Conservation (phyloP, 2,113 vertebrate species). For the Oreotragus oreotragus region DNA sequence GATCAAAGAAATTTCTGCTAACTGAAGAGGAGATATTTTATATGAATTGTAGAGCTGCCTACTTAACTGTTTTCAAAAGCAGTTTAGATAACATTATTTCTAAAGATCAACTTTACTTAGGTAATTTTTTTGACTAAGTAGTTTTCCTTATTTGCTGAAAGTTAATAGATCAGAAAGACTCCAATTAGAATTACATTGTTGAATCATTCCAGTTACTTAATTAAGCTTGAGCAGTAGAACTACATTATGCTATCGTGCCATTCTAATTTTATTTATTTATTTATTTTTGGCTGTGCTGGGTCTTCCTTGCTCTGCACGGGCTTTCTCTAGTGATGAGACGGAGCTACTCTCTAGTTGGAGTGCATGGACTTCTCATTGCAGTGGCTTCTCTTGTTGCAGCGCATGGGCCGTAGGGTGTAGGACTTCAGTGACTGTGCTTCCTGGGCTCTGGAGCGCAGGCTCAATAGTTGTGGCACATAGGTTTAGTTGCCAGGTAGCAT, state of each 20-base stretch:
- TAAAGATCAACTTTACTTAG: constrained; percentile 89
- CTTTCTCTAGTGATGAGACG: neutral
- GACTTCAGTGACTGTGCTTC: neutral
- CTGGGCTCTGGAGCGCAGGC: neutral
- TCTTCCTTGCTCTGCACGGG: neutral
- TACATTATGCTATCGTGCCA: neutral
- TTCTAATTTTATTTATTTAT: neutral
- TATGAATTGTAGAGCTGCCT: constrained; percentile 88
- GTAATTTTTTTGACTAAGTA: constrained; percentile 74
- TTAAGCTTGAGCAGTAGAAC: neutral
- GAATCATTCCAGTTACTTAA: neutral
- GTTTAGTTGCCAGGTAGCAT: neutral
- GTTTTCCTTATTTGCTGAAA: neutral
- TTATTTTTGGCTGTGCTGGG: neutral
- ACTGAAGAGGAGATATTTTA: constrained; percentile 89
- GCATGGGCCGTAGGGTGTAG: neutral
- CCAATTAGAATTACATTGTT: constrained; percentile 6
- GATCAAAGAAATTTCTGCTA: constrained; percentile 71
- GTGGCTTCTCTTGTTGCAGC: neutral
- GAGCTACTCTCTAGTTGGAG: neutral
- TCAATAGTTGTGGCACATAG: neutral
- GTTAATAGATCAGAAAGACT: constrained; percentile 37
- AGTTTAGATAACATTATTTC: constrained; percentile 92
- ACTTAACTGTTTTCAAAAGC: constrained; percentile 89
- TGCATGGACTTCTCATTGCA: neutral